Conservation (phyloP, 2,797 vertebrate genomes). For the Cynodonichthys magdalenae region DNA sequence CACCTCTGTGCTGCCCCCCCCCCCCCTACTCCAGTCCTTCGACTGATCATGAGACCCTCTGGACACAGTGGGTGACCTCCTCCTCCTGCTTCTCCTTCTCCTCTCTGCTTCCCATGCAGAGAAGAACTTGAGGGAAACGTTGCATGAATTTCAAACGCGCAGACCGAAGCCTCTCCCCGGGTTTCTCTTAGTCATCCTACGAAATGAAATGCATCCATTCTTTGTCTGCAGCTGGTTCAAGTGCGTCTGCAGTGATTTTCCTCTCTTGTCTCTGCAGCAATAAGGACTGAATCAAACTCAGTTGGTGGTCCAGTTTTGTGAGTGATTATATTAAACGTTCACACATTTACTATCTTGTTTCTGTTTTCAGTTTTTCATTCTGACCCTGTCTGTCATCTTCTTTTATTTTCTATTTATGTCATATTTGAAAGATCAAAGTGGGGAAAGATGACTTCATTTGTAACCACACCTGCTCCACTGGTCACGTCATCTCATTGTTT, state of each 20-base stretch:
- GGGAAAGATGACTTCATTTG: not conserved
- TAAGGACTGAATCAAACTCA: conserved; percentile 1
- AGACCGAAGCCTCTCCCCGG: conserved; percentile 15
- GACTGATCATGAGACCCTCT: conserved; percentile 62
- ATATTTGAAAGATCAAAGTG: not conserved
- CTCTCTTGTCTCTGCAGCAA: not conserved
- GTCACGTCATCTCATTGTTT: not conserved
- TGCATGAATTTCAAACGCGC: conserved; percentile 58
- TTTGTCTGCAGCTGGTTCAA: not conserved
- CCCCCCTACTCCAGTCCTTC: conserved; percentile 20
- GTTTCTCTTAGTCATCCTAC: conserved; percentile 17
- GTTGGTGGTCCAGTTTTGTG: not conserved
- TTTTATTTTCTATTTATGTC: conserved; percentile 11
- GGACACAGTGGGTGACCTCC: conserved; percentile 64
- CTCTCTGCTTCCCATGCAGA: conserved; percentile 60
- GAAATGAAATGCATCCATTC: conserved; percentile 10
- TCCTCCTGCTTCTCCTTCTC: conserved; percentile 53
- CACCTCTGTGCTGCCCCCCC: conserved; percentile 14
- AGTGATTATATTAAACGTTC: not conserved
- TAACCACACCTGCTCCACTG: not conserved
- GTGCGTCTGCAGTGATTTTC: not conserved
- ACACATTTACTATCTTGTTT: not conserved
- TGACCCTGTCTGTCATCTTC: not conserved
- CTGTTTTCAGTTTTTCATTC: conserved; percentile 9
- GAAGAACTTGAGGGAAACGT: conserved; percentile 47